Evolutionary conservation across 2,113 vertebrate species (phyloP).

Genomic region (Odontesthes bonariensis): DNA sequence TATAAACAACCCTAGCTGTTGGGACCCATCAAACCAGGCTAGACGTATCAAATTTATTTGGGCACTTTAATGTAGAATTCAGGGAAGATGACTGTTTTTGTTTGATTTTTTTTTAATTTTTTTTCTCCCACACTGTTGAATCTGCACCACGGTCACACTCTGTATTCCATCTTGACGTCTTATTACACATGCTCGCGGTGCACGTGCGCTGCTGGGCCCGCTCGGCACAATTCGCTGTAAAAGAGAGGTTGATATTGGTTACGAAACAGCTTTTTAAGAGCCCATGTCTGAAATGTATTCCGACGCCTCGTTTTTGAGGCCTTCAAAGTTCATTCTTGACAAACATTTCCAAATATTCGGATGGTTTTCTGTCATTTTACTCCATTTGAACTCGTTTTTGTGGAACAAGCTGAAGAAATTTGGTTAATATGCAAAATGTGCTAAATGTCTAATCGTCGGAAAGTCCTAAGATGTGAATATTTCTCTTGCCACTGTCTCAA

Average conservation of each 20-base stretch:
- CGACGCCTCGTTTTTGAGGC: too few relatives aligned
- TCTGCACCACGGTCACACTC: constrained; percentile 20
- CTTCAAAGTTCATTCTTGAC: not conserved
- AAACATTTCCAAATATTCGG: not conserved
- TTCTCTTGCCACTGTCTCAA: too few relatives aligned
- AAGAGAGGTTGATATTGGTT: not conserved
- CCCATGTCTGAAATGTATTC: not conserved
- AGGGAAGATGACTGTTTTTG: constrained; percentile 72
- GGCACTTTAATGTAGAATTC: constrained; percentile 84
- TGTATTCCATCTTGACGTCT: constrained; percentile 22
- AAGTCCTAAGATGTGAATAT: too few relatives aligned
- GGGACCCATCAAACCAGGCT: constrained; percentile 31
- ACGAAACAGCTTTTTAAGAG: constrained; percentile 19
- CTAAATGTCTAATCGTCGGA: too few relatives aligned
- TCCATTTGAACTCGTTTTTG: constrained; percentile 1
- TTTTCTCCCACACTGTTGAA: constrained; percentile 1
- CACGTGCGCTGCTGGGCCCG: too few relatives aligned
- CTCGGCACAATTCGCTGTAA: too few relatives aligned
- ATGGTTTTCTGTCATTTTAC: constrained; percentile 22
- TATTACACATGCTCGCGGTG: not conserved
- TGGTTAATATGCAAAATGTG: too few relatives aligned
- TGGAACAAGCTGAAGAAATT: too few relatives aligned
- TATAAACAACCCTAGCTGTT: constrained; percentile 32
- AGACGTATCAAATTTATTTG: constrained; percentile 20
- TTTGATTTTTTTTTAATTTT: not conserved